phyloP scores from a whole-genome alignment of 2,888 invertebrate species.

The Rhagonycha fulva region DNA sequence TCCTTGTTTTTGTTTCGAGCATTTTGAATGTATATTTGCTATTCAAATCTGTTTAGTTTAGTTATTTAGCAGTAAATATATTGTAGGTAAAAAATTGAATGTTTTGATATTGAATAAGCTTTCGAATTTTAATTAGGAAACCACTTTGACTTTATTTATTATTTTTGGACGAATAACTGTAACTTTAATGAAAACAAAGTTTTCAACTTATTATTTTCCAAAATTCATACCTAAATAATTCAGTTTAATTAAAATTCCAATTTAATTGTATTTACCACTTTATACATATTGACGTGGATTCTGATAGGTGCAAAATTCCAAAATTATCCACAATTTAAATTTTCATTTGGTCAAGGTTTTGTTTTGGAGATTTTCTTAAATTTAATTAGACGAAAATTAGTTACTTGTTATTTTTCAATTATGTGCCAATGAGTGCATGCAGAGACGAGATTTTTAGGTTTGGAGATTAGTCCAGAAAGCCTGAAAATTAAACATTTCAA shows the following conservation, averaged over 20 bases:
- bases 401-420: too few relatives aligned
- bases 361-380: too few relatives aligned
- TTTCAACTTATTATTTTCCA: neutral
- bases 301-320: too few relatives aligned
- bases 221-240: neutral
- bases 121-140: neutral
- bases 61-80: conserved; percentile 6
- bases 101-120: neutral
- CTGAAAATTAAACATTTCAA: too few relatives aligned
- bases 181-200: neutral
- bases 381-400: too few relatives aligned
- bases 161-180: neutral
- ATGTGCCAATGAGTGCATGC: too few relatives aligned
- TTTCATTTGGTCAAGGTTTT: too few relatives aligned
- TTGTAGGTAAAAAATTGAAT: neutral
- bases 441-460: too few relatives aligned
- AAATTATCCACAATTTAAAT: too few relatives aligned
- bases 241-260: neutral
- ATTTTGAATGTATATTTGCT: conserved; percentile 9
- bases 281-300: too few relatives aligned
- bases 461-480: too few relatives aligned
- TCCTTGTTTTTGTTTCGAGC: conserved; percentile 12
- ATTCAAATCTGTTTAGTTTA: conserved; percentile 11
- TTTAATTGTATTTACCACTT: neutral
- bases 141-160: neutral